Evolutionary conservation across 2,888 invertebrate genomes (phyloP), one percentile per base, ranked within the genome.

Genomic region (Watsonalla cultraria): DNA sequence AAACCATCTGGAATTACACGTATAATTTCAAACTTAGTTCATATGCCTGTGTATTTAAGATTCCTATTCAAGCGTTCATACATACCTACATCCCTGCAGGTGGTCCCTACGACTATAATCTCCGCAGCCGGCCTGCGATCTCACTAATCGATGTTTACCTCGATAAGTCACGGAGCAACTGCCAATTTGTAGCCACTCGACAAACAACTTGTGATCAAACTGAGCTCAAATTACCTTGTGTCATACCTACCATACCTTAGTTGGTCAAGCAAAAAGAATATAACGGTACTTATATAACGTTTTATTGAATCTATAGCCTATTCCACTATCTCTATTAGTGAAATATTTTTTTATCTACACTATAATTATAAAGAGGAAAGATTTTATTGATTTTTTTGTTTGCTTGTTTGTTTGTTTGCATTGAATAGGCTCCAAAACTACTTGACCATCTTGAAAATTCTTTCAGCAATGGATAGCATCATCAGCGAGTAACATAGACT

Each of bases 91-190:
- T 49, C 51, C 59, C 62, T 59, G 67, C 68, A 75, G 80, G 80
- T 78, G 77, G 78, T 76, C 76, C 47, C 53, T 42, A 52, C 64
- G 65, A 64, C 63, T 72, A 67, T 75, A 78, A 78, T 78, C 75
- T 75, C 67, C 69, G 63, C 62, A 57, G 58, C 66, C 65, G 65
- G 63, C 54, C 61, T 56, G 57, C 64, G 68, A 74, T 74, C 71
- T 69, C 54, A 58, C 72, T 78, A 79, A 78, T 80, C 74, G 76
- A 73, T 78, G 77, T 76, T 76, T 74, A 74, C 78, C 65, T 66
- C 76, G 71, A 80, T 82, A 81, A 79, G 76, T 78, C 78, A 78
- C 76, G 76, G 65, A 66, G 58, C 56, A 65, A 67, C 70, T 65
- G 59, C 66, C 70, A 71, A 75, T 74, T 77, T 72, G 55, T 11